Evolutionary conservation across 2,113 vertebrate genomes (phyloP).

Genomic region (Scatophagus argus): DNA sequence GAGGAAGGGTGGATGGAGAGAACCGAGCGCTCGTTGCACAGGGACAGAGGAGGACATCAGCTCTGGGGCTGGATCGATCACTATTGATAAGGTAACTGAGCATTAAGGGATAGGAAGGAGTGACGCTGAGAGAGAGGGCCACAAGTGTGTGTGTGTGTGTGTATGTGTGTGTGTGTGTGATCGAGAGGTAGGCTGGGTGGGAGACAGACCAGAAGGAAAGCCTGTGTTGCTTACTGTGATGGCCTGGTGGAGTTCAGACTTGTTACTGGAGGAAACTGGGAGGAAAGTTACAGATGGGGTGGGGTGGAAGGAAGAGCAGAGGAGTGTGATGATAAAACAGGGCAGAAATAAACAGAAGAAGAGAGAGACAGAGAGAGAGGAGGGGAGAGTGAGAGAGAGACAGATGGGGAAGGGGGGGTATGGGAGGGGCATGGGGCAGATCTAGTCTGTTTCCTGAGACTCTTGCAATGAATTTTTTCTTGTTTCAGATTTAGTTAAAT

Average conservation of each 20-base stretch:
- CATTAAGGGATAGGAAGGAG: slow-evolving; percentile 13
- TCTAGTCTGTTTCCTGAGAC: slow-evolving; percentile 14
- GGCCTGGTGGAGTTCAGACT: slow-evolving; percentile 3
- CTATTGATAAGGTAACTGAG: slow-evolving; percentile 73
- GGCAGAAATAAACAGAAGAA: slow-evolving; percentile 46
- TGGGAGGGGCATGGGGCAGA: slow-evolving; percentile 64
- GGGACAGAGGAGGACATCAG: slow-evolving; percentile 33
- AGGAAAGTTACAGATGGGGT: slow-evolving; percentile 37
- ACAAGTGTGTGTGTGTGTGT: slow-evolving; percentile 7
- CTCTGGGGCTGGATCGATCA: slow-evolving; percentile 52
- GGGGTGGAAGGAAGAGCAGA: slow-evolving; percentile 35
- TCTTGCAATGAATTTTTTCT: slow-evolving; percentile 2
- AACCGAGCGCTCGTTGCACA: slow-evolving; percentile 56
- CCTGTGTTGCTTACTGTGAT: background rate
- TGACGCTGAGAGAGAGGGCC: slow-evolving; percentile 9
- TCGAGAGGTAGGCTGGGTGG: background rate
- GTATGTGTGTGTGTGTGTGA: slow-evolving; percentile 19
- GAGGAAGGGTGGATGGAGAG: slow-evolving; percentile 81
- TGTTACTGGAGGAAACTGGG: slow-evolving; percentile 52
- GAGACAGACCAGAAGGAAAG: background rate
- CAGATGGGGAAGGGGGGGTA: slow-evolving; percentile 49
- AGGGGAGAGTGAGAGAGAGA: slow-evolving; percentile 18
- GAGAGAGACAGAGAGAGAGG: slow-evolving; percentile 4
- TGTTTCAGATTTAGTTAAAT: background rate
- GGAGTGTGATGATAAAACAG: slow-evolving; percentile 43